These are phyloP conservation scores for Manis javanica DNA, from an alignment of 2,797 vertebrate genomes.

Conservation along the genomic window DNA sequence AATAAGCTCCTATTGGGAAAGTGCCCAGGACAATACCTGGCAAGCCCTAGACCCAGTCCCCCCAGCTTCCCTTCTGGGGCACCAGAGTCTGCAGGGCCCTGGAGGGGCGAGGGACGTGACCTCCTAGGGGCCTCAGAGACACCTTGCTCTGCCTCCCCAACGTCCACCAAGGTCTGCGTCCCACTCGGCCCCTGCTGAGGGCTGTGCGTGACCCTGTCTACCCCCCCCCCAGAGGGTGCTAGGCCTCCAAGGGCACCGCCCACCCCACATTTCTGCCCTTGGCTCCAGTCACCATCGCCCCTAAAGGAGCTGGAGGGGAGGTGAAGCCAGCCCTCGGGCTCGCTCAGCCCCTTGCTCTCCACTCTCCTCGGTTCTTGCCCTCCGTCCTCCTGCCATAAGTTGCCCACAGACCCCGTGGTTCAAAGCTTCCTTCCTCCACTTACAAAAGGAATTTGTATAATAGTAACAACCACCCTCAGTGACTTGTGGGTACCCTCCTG, in stretches of 20 bases:
- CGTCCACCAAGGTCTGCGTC: neutral
- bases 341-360: neutral
- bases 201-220: neutral
- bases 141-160: rapidly evolving
- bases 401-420: neutral
- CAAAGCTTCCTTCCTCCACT: neutral
- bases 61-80: neutral
- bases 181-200: neutral
- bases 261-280: neutral
- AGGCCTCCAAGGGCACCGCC: neutral
- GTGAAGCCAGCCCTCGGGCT: too few species aligned
- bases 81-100: too few species aligned
- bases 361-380: neutral
- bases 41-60: too few species aligned
- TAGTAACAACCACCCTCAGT: neutral
- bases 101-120: neutral
- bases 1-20: neutral
- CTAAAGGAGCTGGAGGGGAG: too few species aligned
- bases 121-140: neutral
- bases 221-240: neutral
- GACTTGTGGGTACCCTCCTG: neutral
- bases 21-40: rapidly evolving
- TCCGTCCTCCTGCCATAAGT: neutral
- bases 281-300: neutral
- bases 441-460: neutral